Conservation (phyloP, 2,113 vertebrate species). For the cattle (Bos taurus) region DNA sequence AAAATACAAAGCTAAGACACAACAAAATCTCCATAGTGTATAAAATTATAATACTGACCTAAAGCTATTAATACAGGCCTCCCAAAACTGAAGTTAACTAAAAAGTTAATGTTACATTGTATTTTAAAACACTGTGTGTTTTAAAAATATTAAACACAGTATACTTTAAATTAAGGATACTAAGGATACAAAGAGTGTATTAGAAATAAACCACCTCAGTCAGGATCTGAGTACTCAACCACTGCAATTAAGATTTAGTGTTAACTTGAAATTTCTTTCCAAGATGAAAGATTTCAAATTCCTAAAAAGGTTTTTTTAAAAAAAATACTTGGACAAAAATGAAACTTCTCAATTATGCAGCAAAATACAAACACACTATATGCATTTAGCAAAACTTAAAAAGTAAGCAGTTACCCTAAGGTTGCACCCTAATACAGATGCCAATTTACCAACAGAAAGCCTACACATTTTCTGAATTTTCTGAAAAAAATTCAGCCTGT, state of each 20-base stretch:
- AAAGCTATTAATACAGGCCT: background rate
- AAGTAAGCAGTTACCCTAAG: background rate
- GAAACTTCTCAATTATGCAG: background rate
- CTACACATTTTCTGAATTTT: background rate
- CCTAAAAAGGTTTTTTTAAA: background rate
- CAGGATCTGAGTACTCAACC: background rate
- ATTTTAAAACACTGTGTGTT: background rate
- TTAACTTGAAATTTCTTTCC: background rate
- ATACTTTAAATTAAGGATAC: background rate
- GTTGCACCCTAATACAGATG: background rate
- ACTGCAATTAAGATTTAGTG: background rate
- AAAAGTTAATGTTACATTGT: conserved; percentile 2
- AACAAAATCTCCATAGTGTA: background rate
- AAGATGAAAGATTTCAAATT: background rate
- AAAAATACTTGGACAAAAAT: background rate
- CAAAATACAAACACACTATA: conserved; percentile 22
- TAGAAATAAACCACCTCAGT: background rate
- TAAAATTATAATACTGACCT: background rate
- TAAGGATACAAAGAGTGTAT: background rate
- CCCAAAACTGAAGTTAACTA: background rate
- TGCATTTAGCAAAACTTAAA: background rate
- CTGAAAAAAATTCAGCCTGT: background rate
- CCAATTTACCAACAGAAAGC: background rate
- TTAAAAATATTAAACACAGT: background rate
- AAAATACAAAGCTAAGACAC: conserved; percentile 17